Conservation (phyloP, 2,797 vertebrate species). For the Lepidocolaptes lacrymiger region DNA sequence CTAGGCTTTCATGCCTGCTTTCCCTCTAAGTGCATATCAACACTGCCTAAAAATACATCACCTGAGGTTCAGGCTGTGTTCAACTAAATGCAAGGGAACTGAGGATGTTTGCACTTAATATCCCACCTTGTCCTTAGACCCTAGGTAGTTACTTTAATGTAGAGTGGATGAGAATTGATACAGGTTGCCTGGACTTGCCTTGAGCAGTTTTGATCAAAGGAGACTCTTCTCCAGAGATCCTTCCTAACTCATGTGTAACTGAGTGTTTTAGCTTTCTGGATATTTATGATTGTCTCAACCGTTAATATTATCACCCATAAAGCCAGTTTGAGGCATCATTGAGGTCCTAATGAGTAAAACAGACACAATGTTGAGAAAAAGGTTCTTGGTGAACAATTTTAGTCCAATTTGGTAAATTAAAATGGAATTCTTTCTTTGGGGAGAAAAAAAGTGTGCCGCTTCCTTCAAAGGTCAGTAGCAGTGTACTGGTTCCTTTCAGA, state of each 20-base stretch:
- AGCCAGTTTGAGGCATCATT: background rate
- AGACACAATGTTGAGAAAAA: background rate
- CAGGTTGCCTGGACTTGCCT: background rate
- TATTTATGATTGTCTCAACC: no score
- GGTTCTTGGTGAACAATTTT: background rate
- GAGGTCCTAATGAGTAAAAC: background rate
- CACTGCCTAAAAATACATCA: background rate
- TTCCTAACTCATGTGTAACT: background rate
- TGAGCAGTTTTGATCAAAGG: background rate
- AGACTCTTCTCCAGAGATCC: background rate
- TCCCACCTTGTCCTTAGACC: background rate
- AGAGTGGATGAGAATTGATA: background rate
- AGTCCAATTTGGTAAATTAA: background rate
- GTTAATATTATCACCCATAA: background rate
- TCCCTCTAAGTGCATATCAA: background rate
- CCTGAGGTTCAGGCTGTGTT: background rate
- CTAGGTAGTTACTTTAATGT: background rate
- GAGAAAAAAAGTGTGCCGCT: background rate
- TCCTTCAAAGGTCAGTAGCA: background rate
- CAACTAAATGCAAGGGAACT: background rate
- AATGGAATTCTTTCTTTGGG: background rate
- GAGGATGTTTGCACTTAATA: background rate
- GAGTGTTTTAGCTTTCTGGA: background rate
- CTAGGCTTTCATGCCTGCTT: background rate
- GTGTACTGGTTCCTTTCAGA: background rate